Percentiles rank a stretch among this genome's conserved stretches.
These are phyloP conservation scores for Carduelis carduelis DNA, from an alignment of 2,797 vertebrate genomes.

Conservation along the genomic window DNA sequence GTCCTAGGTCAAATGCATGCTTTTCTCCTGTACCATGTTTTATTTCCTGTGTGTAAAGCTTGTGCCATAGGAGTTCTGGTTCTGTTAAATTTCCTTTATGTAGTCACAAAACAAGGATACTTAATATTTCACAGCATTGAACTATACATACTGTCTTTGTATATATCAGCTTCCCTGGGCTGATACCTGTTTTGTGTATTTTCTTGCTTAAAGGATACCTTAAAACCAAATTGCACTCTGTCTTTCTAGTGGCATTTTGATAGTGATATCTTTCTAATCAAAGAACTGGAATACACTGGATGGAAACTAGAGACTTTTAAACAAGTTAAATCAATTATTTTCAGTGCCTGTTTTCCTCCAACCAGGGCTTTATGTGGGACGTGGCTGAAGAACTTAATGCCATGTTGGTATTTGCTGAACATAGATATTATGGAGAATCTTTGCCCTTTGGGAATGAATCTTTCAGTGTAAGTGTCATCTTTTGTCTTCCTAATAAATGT, in stretches of 20 bases:
- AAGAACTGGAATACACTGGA: neutral
- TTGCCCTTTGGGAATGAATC: constrained; percentile 91
- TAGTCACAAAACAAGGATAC: neutral
- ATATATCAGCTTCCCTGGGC: neutral
- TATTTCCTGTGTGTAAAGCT: neutral
- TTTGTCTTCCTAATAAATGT: neutral
- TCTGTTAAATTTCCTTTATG: neutral
- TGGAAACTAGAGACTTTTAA: neutral
- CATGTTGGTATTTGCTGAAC: constrained; percentile 96
- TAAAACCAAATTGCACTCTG: neutral
- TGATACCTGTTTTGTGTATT: neutral
- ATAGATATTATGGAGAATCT: constrained; percentile 95
- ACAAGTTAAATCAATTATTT: neutral
- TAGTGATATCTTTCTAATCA: neutral
- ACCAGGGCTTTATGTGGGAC: constrained; percentile 97
- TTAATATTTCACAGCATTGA: neutral
- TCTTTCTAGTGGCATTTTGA: neutral
- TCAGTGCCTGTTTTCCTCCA: neutral
- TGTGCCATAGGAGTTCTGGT: neutral
- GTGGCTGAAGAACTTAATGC: constrained; percentile 87
- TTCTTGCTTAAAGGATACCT: neutral
- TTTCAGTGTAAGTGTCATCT: constrained; percentile 79
- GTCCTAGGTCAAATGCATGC: neutral
- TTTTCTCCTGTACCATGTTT: neutral
- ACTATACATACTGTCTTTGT: neutral